Conservation (phyloP, 2,797 vertebrate species). For the Diplodus sargus region DNA sequence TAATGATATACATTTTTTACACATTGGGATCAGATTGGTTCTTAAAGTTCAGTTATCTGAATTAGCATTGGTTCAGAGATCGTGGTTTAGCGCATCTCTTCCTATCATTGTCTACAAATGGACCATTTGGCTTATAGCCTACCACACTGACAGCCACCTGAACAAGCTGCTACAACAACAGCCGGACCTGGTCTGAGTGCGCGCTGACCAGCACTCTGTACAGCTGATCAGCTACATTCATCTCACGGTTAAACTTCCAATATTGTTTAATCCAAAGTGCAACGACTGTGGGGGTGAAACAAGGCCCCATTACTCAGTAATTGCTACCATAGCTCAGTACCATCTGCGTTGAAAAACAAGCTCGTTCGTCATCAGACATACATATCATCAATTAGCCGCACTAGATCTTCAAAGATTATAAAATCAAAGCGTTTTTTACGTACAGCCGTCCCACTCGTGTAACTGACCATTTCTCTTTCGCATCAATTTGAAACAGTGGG, state of each 20-base stretch:
- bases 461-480: constrained; percentile 1
- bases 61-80: too few relatives aligned
- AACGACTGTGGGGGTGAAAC: constrained; percentile 15
- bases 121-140: background rate
- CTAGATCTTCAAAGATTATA: constrained; percentile 18
- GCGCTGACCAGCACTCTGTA: background rate
- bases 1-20: too few relatives aligned
- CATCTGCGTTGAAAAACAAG: constrained; percentile 14
- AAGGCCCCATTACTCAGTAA: constrained; percentile 5
- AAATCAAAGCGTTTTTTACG: constrained; percentile 7
- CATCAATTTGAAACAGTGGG: constrained; percentile 20
- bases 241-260: background rate
- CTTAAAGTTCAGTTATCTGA: too few relatives aligned
- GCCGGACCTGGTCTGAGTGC: background rate
- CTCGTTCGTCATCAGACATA: constrained; percentile 27
- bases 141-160: background rate
- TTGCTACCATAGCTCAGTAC: constrained; percentile 9
- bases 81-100: too few relatives aligned
- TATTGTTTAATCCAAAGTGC: constrained; percentile 26
- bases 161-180: background rate
- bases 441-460: constrained; percentile 3
- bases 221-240: constrained; percentile 14
- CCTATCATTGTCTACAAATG: background rate
- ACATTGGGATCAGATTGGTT: too few relatives aligned
- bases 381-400: constrained; percentile 2